Base-by-base conservation (phyloP, 1,140 invertebrate species). In the Lucilia cuprina region DNA sequence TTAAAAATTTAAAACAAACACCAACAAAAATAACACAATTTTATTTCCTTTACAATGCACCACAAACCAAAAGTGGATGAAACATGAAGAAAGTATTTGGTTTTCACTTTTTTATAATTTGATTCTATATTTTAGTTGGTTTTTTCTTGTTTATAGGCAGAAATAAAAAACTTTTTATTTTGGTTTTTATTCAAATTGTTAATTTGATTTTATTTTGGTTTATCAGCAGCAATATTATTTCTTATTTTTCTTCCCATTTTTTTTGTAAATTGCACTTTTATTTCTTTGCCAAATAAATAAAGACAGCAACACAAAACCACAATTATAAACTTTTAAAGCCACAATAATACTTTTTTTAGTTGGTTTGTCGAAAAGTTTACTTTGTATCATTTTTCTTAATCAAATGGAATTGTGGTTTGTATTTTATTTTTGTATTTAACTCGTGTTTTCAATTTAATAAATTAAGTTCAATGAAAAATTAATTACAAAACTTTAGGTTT, bases 171-270 rank as follows among this genome's bases (percentile, higher is more conserved):
- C 5, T n/a, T 60, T n/a, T 60, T n/a, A n/a, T 60, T 60, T 60
- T 8, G 13, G 5, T 7, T 7, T 70, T 21, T n/a, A 70, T 70
- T 70, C 65, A 70, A 70, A 70, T 70, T 70, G 65, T 70, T 70
- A 70, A 70, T 70, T 70, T 70, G 65, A 70, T 70, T 70, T 70
- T 70, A 10, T 21, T 70, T 70, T 70, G 65, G 19, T 70, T 70
- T 70, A 70, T 70, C 65, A 70, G 65, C 60, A 65, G 49, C 17
- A 21, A 19, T 70, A 21, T 21, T 70, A 60, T 17, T 17, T 60
- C 41, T 7, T 41, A 8, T 41, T 60, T 17, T n/a, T n/a, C n/a
- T n/a, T n/a, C n/a, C n/a, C n/a, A n/a, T n/a, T n/a, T 7, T 70
- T 70, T 70, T 30, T 30, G 25, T 70, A 70, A 70, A 70, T 70